phyloP scores from a whole-genome alignment of 2,797 vertebrate species.

The Benthosema pterotum region DNA sequence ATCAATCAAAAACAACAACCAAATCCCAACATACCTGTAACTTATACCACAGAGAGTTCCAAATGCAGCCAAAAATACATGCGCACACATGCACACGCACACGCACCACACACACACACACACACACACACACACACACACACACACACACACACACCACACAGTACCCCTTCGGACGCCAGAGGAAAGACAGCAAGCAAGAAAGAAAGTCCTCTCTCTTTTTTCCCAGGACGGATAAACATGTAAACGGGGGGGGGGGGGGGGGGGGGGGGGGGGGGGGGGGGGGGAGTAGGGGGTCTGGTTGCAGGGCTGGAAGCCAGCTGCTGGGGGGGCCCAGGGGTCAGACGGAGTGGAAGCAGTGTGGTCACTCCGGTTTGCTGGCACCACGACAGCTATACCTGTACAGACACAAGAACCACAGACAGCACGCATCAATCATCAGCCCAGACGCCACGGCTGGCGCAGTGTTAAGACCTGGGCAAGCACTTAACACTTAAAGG shows the following conservation, averaged over 20 bases:
- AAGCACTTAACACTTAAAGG: too few relatives aligned
- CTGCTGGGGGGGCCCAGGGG: constrained; percentile 57
- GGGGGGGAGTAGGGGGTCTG: constrained; percentile 48
- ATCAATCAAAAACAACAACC: too few relatives aligned
- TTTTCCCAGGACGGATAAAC: constrained; percentile 23
- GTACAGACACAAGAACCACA: constrained; percentile 66
- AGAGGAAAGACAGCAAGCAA: not conserved
- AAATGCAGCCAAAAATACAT: too few relatives aligned
- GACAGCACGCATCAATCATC: constrained; percentile 32
- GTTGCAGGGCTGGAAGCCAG: constrained; percentile 51
- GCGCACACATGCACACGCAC: not conserved
- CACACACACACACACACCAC: not conserved
- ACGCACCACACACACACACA: not conserved
- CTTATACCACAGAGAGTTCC: too few relatives aligned
- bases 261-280: too few relatives aligned
- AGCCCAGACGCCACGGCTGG: not conserved
- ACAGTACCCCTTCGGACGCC: not conserved
- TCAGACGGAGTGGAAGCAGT: constrained; percentile 23
- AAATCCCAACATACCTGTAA: too few relatives aligned
- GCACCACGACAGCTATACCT: constrained; percentile 56
- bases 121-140: not conserved
- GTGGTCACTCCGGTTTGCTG: constrained; percentile 28
- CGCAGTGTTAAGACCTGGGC: too few relatives aligned
- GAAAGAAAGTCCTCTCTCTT: constrained; percentile 20
- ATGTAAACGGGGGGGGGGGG: too few relatives aligned